phyloP scores from a whole-genome alignment of 2,888 invertebrate genomes.

The Drosophila emarginata region DNA sequence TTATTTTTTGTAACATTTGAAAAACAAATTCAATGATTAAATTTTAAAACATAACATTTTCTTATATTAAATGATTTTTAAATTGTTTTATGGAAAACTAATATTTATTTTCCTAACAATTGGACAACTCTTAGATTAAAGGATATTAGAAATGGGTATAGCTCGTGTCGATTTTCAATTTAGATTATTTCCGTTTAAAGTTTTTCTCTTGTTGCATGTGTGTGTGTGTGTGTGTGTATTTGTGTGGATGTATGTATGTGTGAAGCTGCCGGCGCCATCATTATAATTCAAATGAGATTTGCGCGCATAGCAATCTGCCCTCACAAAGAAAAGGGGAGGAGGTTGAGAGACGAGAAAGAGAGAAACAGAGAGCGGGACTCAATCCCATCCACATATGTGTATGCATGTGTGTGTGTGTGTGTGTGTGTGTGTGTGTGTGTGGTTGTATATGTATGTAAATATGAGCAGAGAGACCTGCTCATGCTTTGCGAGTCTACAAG shows the following conservation, averaged over 20 bases:
- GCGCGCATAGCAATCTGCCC: constrained; percentile 64
- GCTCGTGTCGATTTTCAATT: background rate
- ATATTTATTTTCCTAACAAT: background rate
- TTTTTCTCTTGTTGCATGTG: background rate
- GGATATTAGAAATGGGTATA: background rate
- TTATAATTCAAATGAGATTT: constrained; percentile 76
- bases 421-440: background rate
- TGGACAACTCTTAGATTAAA: background rate
- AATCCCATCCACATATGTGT: background rate
- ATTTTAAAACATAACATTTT: no score
- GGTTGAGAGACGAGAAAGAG: background rate
- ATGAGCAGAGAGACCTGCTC: constrained; percentile 14
- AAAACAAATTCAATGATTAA: no score
- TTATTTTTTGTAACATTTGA: no score
- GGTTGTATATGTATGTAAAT: constrained; percentile 2
- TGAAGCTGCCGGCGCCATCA: constrained; percentile 64
- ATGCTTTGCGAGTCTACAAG: constrained; percentile 50
- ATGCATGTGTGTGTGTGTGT: background rate
- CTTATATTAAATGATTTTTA: no score
- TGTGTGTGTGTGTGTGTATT: background rate
- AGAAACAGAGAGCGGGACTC: background rate
- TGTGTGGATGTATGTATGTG: constrained; percentile 29
- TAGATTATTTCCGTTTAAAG: background rate
- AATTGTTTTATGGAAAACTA: no score
- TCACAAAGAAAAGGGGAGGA: background rate